phyloP scores from a whole-genome alignment of 92 coral and sea anemone species.

The Pocillopora meandrina region DNA sequence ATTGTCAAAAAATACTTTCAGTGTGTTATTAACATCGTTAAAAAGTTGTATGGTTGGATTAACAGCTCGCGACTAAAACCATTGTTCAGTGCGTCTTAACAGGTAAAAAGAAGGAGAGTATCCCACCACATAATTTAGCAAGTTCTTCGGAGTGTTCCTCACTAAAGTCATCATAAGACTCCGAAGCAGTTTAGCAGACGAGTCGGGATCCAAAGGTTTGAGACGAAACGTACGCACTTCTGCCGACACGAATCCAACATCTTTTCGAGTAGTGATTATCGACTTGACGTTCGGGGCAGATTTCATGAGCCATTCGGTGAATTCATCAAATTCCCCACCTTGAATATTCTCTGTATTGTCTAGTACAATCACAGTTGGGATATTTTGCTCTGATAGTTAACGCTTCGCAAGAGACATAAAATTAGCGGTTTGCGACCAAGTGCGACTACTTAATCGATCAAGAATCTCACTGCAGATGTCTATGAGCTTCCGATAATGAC shows the following conservation, averaged over 20 bases:
- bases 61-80: background rate
- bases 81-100: too few species aligned
- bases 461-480: too few species aligned
- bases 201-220: too few species aligned
- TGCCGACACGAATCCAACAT: constrained; percentile 11
- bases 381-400: constrained; percentile 1
- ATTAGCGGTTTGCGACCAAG: constrained; percentile 14
- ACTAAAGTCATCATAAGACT: too few species aligned
- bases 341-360: constrained; percentile 66
- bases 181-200: too few species aligned
- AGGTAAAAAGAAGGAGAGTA: too few species aligned
- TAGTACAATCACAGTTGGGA: constrained; percentile 40
- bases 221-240: background rate
- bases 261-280: constrained; percentile 20
- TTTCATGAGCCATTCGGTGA: background rate
- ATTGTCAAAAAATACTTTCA: background rate
- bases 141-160: too few species aligned
- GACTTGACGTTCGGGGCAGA: constrained; percentile 3
- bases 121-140: too few species aligned
- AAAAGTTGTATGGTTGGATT: constrained; percentile 22
- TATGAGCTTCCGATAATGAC: too few species aligned
- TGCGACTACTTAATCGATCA: too few species aligned
- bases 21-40: background rate
- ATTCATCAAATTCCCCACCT: background rate
- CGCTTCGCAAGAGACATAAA: constrained; percentile 30